A percentile compares a stretch with the other conserved stretches of the same genome.
These are phyloP conservation scores for Pasiphila rectangulata DNA, from an alignment of 2,888 invertebrate genomes.

Conservation along the genomic window DNA sequence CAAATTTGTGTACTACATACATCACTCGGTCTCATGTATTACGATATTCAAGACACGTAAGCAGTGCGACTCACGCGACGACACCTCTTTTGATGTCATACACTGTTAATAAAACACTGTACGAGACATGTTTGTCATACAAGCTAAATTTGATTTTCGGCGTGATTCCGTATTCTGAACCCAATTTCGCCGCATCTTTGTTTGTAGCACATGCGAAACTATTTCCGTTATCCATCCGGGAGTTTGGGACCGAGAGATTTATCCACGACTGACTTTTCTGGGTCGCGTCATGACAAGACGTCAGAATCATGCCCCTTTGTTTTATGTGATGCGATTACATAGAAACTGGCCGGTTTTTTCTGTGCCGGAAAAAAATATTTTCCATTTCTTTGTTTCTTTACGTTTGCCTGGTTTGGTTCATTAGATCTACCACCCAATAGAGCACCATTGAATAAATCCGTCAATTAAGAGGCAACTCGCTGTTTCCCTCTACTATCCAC, in stretches of 20 bases:
- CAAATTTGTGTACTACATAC: constrained; percentile 76
- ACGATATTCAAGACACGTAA: constrained; percentile 72
- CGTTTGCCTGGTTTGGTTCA: neutral
- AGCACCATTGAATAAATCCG: constrained; percentile 21
- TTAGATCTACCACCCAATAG: constrained; percentile 3
- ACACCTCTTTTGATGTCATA: constrained; percentile 68
- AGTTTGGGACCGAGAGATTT: constrained; percentile 36
- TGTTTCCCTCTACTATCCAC: constrained; percentile 22
- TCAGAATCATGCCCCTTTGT: constrained; percentile 34
- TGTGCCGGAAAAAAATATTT: neutral
- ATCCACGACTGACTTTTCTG: constrained; percentile 34
- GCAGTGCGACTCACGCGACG: constrained; percentile 54
- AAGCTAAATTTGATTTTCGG: constrained; percentile 62
- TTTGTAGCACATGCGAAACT: constrained; percentile 51
- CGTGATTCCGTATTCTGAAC: constrained; percentile 56
- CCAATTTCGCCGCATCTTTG: constrained; percentile 54
- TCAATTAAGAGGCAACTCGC: constrained; percentile 21
- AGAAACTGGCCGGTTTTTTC: constrained; percentile 21
- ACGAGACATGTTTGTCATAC: constrained; percentile 63
- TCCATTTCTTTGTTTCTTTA: neutral
- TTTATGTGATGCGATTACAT: constrained; percentile 34
- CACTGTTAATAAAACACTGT: constrained; percentile 64
- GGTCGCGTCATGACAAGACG: constrained; percentile 34
- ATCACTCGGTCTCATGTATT: constrained; percentile 51
- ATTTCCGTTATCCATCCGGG: constrained; percentile 43